Evolutionary conservation across 2,888 invertebrate genomes (phyloP), one percentile per base, ranked within the genome.

Genomic region (Imbricaverruca yamaguchii): DNA sequence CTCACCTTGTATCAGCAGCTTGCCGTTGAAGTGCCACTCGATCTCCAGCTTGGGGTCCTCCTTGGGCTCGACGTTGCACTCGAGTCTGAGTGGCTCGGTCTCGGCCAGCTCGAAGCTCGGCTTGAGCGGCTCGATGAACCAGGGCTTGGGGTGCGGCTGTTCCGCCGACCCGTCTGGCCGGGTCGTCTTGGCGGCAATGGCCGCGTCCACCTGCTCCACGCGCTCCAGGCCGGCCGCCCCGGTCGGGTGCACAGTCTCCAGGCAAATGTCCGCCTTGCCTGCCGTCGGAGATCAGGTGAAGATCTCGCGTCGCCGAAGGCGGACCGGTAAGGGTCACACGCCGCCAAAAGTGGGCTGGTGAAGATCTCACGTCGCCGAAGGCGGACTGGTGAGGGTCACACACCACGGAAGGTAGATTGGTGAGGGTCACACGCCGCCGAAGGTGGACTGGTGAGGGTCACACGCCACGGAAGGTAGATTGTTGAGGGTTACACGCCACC

Each of bases 1-100:
- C 55, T 77, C 77, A 77, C 77, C 90, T 86, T 95, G 93, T 84
- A 93, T 93, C 80, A 96, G 88, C 61, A 92, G 90, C 88, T 95
- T 95, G 80, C 96, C 95, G 86, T 96, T 96, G 86, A 96, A 94
- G 87, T 93, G 96, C 96, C 96, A 97, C 88, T 96, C 96, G 84
- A 96, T 92, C 86, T 93, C 94, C 81, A 96, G 88, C 85, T 94
- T 92, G 11, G 96, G 95, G 89, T 96, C 96, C 86, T 94, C 93
- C 86, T 95, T 95, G 0, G 98, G 98, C 87, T 96, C 95, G 25
- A 98, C 94, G 85, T 95, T 94, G 80, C 95, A 97, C 88, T 98
- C 97, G 84, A 99, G 90, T 87, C 97, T 97, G 80, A 97, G 89
- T 2, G 94, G 91, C 87, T 83, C 93, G 21, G 93, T 92, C 89